phyloP scores from a whole-genome alignment of 2,113 vertebrate species.

The Speoplatyrhinus poulsoni region DNA sequence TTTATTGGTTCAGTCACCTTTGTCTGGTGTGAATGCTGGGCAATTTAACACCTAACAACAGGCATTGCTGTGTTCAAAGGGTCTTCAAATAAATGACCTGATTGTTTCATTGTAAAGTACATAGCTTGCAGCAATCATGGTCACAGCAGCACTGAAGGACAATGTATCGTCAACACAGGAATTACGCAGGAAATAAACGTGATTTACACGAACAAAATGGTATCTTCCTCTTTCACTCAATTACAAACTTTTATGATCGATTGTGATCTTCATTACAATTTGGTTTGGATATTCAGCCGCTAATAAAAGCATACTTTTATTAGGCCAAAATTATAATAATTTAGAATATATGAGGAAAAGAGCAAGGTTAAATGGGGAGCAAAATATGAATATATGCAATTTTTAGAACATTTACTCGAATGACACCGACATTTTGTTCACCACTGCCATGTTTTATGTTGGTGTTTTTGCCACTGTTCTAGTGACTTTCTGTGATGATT shows the following conservation, averaged over 20 bases:
- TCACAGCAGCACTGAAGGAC: slow-evolving; percentile 38
- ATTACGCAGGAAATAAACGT: slow-evolving; percentile 44
- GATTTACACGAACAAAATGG: slow-evolving; percentile 41
- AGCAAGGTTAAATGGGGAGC: background rate
- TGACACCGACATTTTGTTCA: no score
- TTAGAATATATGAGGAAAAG: no score
- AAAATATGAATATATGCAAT: background rate
- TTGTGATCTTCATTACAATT: no score
- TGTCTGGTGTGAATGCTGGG: background rate
- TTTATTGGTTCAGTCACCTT: background rate
- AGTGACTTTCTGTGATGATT: slow-evolving; percentile 39
- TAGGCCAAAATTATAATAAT: no score
- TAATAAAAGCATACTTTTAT: no score
- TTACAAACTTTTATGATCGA: no score
- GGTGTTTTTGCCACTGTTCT: slow-evolving; percentile 17
- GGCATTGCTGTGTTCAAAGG: background rate
- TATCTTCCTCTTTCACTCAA: no score
- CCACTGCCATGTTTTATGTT: background rate
- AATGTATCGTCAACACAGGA: slow-evolving; percentile 42
- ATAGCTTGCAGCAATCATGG: no score
- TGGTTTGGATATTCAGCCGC: no score
- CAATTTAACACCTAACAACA: slow-evolving; percentile 4
- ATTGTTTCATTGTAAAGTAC: background rate
- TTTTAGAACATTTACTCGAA: background rate
- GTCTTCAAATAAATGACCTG: background rate